Conservation (phyloP, 23 tunicate genomes). For the Corella eumyota region DNA sequence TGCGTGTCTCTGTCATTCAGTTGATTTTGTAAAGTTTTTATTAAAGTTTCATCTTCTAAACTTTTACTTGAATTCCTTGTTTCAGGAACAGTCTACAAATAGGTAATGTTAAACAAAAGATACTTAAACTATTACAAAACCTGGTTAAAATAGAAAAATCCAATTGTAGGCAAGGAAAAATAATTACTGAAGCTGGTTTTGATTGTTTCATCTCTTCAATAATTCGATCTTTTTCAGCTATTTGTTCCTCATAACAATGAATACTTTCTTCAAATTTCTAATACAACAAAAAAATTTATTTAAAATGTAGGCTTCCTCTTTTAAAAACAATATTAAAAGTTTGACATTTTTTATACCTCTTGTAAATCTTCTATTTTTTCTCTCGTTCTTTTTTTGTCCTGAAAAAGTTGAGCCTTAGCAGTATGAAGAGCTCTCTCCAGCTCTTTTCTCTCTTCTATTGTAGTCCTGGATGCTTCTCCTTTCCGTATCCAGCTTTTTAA, state of each 20-base stretch:
- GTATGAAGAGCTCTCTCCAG: constrained; percentile 50
- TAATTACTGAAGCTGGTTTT: too few species aligned
- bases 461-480: constrained; percentile 66
- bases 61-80: too few species aligned
- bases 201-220: too few species aligned
- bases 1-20: too few species aligned
- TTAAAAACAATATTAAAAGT: not conserved
- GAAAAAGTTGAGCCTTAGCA: constrained; percentile 28
- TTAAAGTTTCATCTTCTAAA: too few species aligned
- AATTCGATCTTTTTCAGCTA: constrained; percentile 16
- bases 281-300: not conserved
- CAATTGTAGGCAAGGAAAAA: too few species aligned
- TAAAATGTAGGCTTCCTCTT: not conserved
- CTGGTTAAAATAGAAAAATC: too few species aligned
- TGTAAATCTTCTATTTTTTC: constrained; percentile 47
- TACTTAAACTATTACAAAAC: too few species aligned
- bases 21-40: too few species aligned
- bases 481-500: constrained; percentile 31
- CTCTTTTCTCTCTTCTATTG: constrained; percentile 52
- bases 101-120: too few species aligned
- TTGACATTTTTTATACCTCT: constrained; percentile 16
- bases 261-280: constrained; percentile 26
- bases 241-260: constrained; percentile 34
- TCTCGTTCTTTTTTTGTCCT: constrained; percentile 32
- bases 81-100: too few species aligned